Conservation (phyloP, 2,113 vertebrate species). For the Paracanthobrama guichenoti region DNA sequence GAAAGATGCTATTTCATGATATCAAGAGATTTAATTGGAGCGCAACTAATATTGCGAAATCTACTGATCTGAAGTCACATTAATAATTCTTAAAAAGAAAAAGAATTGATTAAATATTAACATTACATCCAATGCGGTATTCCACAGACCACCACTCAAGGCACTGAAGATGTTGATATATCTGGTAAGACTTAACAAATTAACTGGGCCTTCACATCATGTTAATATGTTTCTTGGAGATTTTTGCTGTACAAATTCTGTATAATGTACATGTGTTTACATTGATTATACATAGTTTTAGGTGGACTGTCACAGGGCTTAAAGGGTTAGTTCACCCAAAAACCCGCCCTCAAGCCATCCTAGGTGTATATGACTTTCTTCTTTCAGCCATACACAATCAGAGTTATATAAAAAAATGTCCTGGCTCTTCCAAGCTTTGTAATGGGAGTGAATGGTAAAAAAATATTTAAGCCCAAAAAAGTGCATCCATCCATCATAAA, state of each 20-base stretch:
- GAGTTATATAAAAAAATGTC: too few species aligned
- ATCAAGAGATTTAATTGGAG: background rate
- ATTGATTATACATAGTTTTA: background rate
- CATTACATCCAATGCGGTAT: background rate
- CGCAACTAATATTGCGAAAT: slow-evolving; percentile 1
- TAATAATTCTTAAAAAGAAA: slow-evolving; percentile 21
- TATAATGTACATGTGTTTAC: background rate
- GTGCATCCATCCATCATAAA: too few species aligned
- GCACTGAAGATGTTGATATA: background rate
- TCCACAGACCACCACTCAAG: slow-evolving; percentile 4
- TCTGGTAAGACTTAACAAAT: background rate
- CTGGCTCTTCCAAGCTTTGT: too few species aligned
- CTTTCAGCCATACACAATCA: too few species aligned
- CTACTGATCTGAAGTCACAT: background rate
- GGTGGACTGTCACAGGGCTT: background rate
- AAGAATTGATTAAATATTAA: slow-evolving; percentile 17
- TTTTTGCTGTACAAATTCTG: background rate
- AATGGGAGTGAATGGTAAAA: too few species aligned
- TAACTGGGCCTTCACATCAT: background rate
- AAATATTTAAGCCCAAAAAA: too few species aligned
- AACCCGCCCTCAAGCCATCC: too few species aligned
- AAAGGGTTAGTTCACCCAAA: too few species aligned
- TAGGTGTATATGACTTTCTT: too few species aligned
- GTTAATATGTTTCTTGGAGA: background rate
- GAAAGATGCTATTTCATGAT: background rate